A percentile compares a stretch with the other conserved stretches of the same genome.
Conservation (phyloP, 1,140 invertebrate species). For the Trialeurodes vaporariorum region DNA sequence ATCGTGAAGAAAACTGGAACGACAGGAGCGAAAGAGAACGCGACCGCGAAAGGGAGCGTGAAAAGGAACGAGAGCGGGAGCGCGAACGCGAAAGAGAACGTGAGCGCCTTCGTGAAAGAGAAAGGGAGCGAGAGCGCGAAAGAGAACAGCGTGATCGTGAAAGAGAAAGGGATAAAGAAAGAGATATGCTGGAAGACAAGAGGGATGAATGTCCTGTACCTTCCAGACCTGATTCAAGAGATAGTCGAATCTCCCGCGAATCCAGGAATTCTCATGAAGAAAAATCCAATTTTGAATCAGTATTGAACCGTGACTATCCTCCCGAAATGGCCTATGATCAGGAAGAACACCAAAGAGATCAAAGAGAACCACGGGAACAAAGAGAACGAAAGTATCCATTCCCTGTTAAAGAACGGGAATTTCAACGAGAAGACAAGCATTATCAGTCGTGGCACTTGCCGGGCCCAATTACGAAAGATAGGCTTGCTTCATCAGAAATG, state of each 20-base stretch:
- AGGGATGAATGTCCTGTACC: constrained; percentile 30
- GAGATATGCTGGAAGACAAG: constrained; percentile 13
- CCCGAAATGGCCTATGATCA: neutral
- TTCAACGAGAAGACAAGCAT: constrained; percentile 24
- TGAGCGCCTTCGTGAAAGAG: constrained; percentile 25
- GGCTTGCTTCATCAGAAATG: constrained; percentile 46
- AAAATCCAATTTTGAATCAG: neutral
- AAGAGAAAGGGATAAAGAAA: constrained; percentile 22
- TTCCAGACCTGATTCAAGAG: constrained; percentile 39
- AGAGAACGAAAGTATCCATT: neutral
- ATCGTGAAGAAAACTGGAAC: neutral
- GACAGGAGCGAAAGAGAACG: neutral
- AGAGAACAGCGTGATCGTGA: constrained; percentile 15
- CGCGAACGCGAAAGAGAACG: constrained; percentile 34
- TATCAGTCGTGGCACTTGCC: constrained; percentile 36
- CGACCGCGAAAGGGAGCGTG: constrained; percentile 16
- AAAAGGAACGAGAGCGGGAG: constrained; percentile 37
- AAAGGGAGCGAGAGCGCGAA: constrained; percentile 26
- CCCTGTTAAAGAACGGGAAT: constrained; percentile 26
- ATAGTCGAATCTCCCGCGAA: constrained; percentile 44
- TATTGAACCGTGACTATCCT: neutral
- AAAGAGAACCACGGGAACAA: too few relatives aligned
- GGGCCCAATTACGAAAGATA: constrained; percentile 48
- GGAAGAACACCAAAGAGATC: neutral
- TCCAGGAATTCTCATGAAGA: constrained; percentile 38